These are phyloP conservation scores for Neosalanx taihuensis DNA, from an alignment of 2,797 vertebrate species.

Conservation along the genomic window DNA sequence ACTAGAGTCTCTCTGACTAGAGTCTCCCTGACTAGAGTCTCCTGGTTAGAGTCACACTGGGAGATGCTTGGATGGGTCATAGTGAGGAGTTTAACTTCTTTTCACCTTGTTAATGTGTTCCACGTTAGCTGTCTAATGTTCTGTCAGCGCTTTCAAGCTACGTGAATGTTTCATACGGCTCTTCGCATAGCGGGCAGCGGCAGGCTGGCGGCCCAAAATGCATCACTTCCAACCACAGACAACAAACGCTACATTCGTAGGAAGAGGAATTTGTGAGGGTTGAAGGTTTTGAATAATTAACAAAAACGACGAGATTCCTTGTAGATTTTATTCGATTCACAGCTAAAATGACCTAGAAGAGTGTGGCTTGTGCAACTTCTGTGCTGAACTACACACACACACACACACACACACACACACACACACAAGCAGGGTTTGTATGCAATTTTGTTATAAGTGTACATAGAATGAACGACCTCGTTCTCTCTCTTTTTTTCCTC, in stretches of 20 bases:
- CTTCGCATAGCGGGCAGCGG: neutral
- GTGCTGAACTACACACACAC: neutral
- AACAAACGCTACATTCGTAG: conserved; percentile 7
- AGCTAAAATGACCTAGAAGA: neutral
- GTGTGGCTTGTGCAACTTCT: neutral
- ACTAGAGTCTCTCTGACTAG: no score
- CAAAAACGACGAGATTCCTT: neutral
- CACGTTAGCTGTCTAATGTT: no score
- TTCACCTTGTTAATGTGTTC: no score
- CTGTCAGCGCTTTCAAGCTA: neutral
- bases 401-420: neutral
- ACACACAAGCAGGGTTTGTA: neutral
- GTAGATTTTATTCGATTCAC: neutral
- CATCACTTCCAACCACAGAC: neutral
- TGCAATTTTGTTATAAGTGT: neutral
- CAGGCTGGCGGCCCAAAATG: neutral
- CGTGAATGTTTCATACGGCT: neutral
- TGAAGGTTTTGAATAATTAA: conserved; percentile 7
- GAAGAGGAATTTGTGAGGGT: conserved; percentile 31
- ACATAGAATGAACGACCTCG: neutral
- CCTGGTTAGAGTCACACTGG: no score
- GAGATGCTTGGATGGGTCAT: no score
- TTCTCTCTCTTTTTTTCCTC: neutral
- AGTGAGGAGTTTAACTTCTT: no score
- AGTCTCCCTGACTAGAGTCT: no score